Conservation (phyloP, 2,113 vertebrate species). For the Semnornis frantzii region DNA sequence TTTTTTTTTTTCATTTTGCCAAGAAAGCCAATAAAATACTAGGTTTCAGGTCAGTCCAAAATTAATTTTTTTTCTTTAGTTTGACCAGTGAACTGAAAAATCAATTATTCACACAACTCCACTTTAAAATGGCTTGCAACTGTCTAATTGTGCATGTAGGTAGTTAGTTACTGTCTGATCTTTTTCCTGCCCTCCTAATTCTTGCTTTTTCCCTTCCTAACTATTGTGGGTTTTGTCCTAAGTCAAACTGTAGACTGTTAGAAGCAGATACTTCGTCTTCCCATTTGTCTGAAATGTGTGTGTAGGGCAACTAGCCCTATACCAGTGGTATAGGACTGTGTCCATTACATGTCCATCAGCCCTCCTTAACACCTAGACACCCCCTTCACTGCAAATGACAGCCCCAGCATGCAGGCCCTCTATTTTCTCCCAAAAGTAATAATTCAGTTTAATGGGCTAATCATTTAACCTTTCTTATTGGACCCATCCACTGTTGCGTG, state of each 20-base stretch:
- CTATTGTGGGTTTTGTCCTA: neutral
- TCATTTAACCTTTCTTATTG: neutral
- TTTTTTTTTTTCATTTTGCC: neutral
- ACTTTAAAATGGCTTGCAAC: conserved; percentile 35
- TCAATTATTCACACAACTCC: conserved; percentile 45
- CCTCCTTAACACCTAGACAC: neutral
- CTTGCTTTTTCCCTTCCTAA: neutral
- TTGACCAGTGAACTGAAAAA: conserved; percentile 49
- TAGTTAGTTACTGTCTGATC: neutral
- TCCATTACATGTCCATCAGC: neutral
- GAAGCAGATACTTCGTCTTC: neutral
- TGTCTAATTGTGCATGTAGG: conserved; percentile 10
- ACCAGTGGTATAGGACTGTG: neutral
- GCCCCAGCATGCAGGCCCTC: neutral
- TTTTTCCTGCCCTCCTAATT: neutral
- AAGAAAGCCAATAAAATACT: conserved; percentile 35
- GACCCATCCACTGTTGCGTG: neutral
- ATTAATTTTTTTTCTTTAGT: conserved; percentile 14
- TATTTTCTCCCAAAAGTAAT: neutral
- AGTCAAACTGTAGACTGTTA: neutral
- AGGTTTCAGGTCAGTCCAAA: conserved; percentile 16
- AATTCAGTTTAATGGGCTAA: neutral
- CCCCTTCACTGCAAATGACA: neutral
- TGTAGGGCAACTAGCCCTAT: neutral
- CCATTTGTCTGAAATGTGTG: neutral